Evolutionary conservation across 2,888 invertebrate genomes (phyloP).

Genomic region (Acleris emargana): DNA sequence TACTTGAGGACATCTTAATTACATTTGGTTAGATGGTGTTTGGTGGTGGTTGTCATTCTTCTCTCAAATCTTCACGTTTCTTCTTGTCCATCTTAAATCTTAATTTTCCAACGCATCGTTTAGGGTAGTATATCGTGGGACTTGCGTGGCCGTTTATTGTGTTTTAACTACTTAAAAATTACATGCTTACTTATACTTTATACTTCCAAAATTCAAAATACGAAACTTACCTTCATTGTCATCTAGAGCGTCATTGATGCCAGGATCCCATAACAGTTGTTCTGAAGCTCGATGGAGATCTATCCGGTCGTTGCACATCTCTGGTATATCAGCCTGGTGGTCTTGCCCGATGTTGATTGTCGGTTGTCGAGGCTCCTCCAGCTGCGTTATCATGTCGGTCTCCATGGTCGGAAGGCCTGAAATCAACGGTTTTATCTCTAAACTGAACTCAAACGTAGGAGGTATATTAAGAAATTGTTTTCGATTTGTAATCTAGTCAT

Average conservation of each 20-base stretch:
- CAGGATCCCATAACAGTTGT: slow-evolving; percentile 94
- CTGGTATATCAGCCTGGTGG: slow-evolving; percentile 93
- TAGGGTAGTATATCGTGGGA: too few relatives aligned
- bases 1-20: too few relatives aligned
- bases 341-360: slow-evolving; percentile 94
- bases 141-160: too few relatives aligned
- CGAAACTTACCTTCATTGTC: slow-evolving; percentile 87
- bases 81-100: too few relatives aligned
- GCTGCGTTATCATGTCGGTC: slow-evolving; percentile 61
- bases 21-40: too few relatives aligned
- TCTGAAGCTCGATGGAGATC: slow-evolving; percentile 85
- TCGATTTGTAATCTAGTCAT: slow-evolving; percentile 3
- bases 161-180: too few relatives aligned
- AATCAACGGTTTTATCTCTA: neutral
- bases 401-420: slow-evolving; percentile 57
- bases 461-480: neutral
- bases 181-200: too few relatives aligned
- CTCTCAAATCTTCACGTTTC: too few relatives aligned
- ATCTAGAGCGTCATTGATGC: slow-evolving; percentile 87
- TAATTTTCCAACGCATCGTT: too few relatives aligned
- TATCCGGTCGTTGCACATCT: slow-evolving; percentile 73
- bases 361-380: slow-evolving; percentile 82
- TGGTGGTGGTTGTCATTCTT: too few relatives aligned
- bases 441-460: neutral
- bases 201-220: too few relatives aligned